Evolutionary conservation across 2,113 vertebrate species (phyloP).

Genomic region (Empidonax traillii): DNA sequence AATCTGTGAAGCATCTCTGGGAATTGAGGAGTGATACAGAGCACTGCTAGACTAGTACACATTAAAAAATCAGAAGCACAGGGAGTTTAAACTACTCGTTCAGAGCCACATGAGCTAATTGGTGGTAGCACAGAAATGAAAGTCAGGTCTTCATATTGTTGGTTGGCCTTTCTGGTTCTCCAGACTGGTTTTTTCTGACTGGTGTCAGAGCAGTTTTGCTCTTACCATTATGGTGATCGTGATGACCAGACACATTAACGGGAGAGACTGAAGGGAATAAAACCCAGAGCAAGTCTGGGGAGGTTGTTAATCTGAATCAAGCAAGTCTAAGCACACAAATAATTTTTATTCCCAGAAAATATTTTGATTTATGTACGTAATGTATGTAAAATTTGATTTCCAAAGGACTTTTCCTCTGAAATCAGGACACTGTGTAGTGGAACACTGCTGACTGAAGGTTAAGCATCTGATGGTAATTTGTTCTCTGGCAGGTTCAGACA

Average conservation of each 20-base stretch:
- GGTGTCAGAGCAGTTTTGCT: background rate
- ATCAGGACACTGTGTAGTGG: background rate
- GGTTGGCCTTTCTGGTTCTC: background rate
- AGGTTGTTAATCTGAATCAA: background rate
- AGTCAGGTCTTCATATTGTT: background rate
- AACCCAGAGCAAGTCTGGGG: background rate
- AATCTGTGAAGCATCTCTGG: background rate
- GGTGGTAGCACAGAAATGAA: background rate
- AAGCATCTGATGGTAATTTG: slow-evolving; percentile 14
- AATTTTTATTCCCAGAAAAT: background rate
- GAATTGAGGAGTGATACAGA: background rate
- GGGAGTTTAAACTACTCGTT: background rate
- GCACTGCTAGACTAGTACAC: background rate
- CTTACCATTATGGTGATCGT: background rate
- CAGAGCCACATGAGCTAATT: background rate
- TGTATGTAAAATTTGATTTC: background rate
- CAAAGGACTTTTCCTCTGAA: background rate
- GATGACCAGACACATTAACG: background rate
- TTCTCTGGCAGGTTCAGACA: slow-evolving; percentile 79
- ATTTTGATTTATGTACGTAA: background rate
- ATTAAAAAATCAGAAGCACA: background rate
- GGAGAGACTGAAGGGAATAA: background rate
- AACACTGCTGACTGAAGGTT: background rate
- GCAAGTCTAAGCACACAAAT: background rate
- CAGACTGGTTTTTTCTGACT: background rate